Percentiles rank a stretch among this genome's conserved stretches.
phyloP scores from a whole-genome alignment of 2,888 invertebrate species.

The Sepioteuthis lessoniana region DNA sequence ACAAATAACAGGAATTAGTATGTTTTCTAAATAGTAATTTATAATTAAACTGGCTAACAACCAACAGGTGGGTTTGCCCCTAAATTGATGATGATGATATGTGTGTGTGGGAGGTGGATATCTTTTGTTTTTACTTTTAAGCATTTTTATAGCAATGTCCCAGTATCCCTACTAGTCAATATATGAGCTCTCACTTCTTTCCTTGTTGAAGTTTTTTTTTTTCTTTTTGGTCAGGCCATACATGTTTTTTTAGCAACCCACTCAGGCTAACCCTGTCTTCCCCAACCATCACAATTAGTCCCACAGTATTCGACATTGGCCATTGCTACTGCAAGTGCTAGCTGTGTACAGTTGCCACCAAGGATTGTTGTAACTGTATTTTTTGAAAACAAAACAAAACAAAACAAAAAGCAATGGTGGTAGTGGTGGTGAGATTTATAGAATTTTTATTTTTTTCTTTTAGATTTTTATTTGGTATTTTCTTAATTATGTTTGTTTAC shows the following conservation, averaged over 20 bases:
- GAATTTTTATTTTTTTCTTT: neutral
- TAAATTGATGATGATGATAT: neutral
- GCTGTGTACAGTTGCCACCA: neutral
- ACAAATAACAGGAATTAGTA: neutral
- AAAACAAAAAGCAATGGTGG: neutral
- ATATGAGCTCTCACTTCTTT: neutral
- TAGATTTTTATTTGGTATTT: neutral
- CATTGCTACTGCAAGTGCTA: neutral
- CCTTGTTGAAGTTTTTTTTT: neutral
- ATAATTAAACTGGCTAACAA: constrained; percentile 6
- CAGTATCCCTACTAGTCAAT: neutral
- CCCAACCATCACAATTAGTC: neutral
- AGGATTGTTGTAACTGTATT: neutral
- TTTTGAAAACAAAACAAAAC: neutral
- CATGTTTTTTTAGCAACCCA: neutral
- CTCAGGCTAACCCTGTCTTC: neutral
- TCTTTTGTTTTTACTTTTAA: neutral
- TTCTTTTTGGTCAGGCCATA: neutral
- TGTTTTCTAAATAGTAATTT: constrained; percentile 33
- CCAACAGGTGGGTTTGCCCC: constrained; percentile 15
- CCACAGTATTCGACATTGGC: neutral
- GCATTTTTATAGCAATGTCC: neutral
- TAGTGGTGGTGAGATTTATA: neutral
- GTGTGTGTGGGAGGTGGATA: neutral
- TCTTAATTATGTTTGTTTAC: neutral